Conservation (phyloP, 2,888 invertebrate species). For the Dysmachus trigonus region DNA sequence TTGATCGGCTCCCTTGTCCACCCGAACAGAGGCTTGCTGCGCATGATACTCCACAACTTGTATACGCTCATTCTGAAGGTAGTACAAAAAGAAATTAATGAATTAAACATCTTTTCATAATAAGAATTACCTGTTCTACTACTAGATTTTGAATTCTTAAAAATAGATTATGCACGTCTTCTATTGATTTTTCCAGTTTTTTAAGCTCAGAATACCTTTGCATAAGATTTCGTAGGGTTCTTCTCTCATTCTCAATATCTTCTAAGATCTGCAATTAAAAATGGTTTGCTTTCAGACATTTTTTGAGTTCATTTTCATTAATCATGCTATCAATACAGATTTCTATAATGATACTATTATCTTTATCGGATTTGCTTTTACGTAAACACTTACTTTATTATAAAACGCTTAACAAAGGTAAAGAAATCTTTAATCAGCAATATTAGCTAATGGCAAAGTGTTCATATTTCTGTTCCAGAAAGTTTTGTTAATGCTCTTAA, state of each 20-base stretch:
- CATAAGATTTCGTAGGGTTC: conserved; percentile 61
- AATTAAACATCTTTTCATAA: background rate
- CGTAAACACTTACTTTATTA: no score
- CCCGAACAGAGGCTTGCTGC: conserved; percentile 59
- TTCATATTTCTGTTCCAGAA: no score
- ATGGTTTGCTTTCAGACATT: background rate
- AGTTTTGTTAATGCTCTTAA: no score
- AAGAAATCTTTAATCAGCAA: background rate
- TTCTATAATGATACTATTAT: no score
- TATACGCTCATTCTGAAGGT: conserved; percentile 59
- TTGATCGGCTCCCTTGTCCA: conserved; percentile 61
- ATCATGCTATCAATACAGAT: no score
- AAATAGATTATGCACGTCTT: conserved; percentile 63
- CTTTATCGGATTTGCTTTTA: no score
- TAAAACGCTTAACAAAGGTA: background rate
- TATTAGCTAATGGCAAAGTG: background rate
- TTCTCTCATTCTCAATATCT: conserved; percentile 63
- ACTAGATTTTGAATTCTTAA: conserved; percentile 63
- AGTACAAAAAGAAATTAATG: background rate
- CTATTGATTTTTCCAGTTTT: conserved; percentile 62
- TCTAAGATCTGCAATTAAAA: conserved; percentile 59
- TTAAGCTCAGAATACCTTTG: conserved; percentile 62
- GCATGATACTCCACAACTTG: conserved; percentile 64
- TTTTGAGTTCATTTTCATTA: no score
- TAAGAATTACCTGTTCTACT: conserved; percentile 59